Conservation (phyloP, 2,888 invertebrate species). For the Laothoe populi region DNA sequence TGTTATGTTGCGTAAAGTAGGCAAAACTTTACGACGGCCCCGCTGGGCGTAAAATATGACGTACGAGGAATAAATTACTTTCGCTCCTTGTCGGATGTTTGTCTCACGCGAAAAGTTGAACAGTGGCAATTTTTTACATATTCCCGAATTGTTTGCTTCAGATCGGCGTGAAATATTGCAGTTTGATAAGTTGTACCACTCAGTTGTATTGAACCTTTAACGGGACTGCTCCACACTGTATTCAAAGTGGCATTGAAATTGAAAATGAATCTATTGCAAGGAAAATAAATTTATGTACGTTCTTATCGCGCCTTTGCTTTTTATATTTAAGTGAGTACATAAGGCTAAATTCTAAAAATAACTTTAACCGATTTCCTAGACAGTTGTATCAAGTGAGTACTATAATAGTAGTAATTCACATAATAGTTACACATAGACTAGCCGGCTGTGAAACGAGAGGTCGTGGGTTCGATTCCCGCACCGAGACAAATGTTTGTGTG, state of each 20-base stretch:
- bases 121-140: slow-evolving; percentile 48
- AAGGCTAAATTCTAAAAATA: too few relatives aligned
- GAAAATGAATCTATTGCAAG: background rate
- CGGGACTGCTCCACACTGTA: slow-evolving; percentile 17
- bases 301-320: background rate
- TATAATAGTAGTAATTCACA: too few relatives aligned
- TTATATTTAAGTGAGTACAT: too few relatives aligned
- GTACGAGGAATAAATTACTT: slow-evolving; percentile 68
- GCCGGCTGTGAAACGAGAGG: too few relatives aligned
- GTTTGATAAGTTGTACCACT: slow-evolving; percentile 58
- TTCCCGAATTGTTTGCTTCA: slow-evolving; percentile 53
- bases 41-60: slow-evolving; percentile 54
- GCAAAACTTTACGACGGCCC: slow-evolving; percentile 46
- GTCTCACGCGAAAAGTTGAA: slow-evolving; percentile 42
- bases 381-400: too few relatives aligned
- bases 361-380: too few relatives aligned
- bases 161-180: slow-evolving; percentile 51
- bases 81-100: slow-evolving; percentile 55
- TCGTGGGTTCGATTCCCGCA: too few relatives aligned
- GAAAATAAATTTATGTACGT: background rate
- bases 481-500: too few relatives aligned
- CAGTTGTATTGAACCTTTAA: slow-evolving; percentile 46
- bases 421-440: too few relatives aligned
- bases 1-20: slow-evolving; percentile 45
- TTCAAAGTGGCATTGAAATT: slow-evolving; percentile 8